A percentile compares a stretch with the other conserved stretches of the same genome.
These are phyloP conservation scores for Parnassius glacialis DNA, from an alignment of 2,888 invertebrate species.

Conservation along the genomic window DNA sequence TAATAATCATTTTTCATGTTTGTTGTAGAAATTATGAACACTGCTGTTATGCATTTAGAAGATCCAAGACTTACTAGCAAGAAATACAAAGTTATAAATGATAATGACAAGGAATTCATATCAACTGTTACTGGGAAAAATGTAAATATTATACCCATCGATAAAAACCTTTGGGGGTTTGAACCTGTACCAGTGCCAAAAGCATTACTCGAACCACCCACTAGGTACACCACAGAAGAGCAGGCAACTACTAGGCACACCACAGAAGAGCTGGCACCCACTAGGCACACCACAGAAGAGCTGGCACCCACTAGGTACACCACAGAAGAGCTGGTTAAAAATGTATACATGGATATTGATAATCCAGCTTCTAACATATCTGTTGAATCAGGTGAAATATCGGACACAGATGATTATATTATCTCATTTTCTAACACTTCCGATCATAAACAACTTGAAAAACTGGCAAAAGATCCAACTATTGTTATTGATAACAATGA, in stretches of 20 bases:
- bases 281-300: no score
- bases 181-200: conserved; percentile 43
- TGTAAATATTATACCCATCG: conserved; percentile 47
- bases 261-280: no score
- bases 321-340: conserved; percentile 31
- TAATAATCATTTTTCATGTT: background rate
- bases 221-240: conserved; percentile 32
- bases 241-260: background rate
- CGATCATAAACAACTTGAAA: background rate
- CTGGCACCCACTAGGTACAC: conserved; percentile 28
- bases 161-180: conserved; percentile 46
- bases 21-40: conserved; percentile 59
- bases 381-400: conserved; percentile 49
- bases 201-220: conserved; percentile 38
- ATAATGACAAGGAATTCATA: conserved; percentile 43
- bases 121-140: conserved; percentile 43
- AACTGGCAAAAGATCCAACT: background rate
- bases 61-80: conserved; percentile 60
- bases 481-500: background rate
- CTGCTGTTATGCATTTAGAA: conserved; percentile 46
- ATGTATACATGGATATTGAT: conserved; percentile 45
- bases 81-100: conserved; percentile 47
- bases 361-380: conserved; percentile 41
- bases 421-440: background rate
- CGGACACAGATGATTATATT: conserved; percentile 8